Base-by-base conservation (phyloP, 2,113 vertebrate species). In the Ictalurus punctatus region DNA sequence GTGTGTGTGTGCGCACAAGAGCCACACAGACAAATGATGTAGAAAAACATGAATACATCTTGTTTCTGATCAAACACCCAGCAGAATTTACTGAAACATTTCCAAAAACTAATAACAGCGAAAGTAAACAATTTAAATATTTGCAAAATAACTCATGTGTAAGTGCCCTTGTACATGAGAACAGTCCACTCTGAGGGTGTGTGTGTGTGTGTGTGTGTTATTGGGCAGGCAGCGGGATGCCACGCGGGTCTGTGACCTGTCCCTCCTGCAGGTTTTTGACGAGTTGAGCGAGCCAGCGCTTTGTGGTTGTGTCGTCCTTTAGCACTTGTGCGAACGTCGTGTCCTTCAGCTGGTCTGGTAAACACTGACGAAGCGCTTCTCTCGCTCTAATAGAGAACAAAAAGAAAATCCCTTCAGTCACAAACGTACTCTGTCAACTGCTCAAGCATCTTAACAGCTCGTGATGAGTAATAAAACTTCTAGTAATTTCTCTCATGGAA, bases 181-280 rank as follows among this genome's bases (percentile, higher is more conserved):
- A 84, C 61, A 86, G 83, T 87, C 52, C 61, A 16, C n/a, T 54
- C 27, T 74, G 86, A 34, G 84, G 73, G 74, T 52, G 84, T 63
- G 78, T 37, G n/a, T 17, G 6, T 69, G 6, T 69, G n/a, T 69
- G 48, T 58, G 59, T 56, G 58, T 74, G 83, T 88, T 96, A 99
- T 85, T 99, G 98, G 1, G 98, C 96, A 30, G 98, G 97, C 54
- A 99, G 95, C 0, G 98, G 98, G 90, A 99, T 99, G 90, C 98
- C 98, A 78, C 98, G 92, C 17, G 98, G 97, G 89, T 99, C 98
- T 12, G 98, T 99, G 91, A 99, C 98, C 92, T 99, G 98, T 88
- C 98, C 97, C 92, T 99, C 98, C 90, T 99, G 98, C 91, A 99
- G 97, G 95, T 99, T 99, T 94, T 99, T 99, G 86, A 99, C 98